phyloP scores from a whole-genome alignment of 2,888 invertebrate species.

The Drosophila siamana region DNA sequence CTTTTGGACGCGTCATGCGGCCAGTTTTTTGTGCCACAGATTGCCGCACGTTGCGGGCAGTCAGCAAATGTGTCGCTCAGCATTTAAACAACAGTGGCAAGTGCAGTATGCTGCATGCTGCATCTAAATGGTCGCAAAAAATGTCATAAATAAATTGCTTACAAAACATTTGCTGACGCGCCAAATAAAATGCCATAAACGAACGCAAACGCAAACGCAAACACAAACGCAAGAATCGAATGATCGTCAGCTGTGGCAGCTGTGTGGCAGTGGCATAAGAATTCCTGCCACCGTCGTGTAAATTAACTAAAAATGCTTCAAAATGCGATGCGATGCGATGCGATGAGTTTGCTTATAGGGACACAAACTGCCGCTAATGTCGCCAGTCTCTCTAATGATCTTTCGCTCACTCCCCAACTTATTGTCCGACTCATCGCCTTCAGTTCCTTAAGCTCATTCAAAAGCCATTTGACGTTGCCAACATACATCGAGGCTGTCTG shows the following conservation, averaged over 20 bases:
- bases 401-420: constrained; percentile 23
- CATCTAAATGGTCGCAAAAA: constrained; percentile 66
- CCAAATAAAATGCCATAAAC: constrained; percentile 85
- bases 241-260: constrained; percentile 67
- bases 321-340: constrained; percentile 75
- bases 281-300: constrained; percentile 76
- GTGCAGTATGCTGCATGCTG: constrained; percentile 39
- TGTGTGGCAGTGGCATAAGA: constrained; percentile 48
- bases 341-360: constrained; percentile 79
- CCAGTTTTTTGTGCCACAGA: constrained; percentile 78
- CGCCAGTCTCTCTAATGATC: constrained; percentile 56
- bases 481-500: neutral
- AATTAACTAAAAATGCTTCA: constrained; percentile 84
- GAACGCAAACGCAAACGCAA: constrained; percentile 83
- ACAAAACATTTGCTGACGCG: constrained; percentile 80
- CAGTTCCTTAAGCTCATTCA: constrained; percentile 15
- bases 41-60: constrained; percentile 81
- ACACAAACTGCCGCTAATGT: constrained; percentile 57
- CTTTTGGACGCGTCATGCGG: constrained; percentile 80
- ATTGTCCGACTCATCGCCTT: constrained; percentile 13
- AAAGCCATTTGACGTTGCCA: neutral
- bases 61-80: constrained; percentile 80
- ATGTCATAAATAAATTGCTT: constrained; percentile 82
- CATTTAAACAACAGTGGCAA: constrained; percentile 71
- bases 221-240: constrained; percentile 60